phyloP scores from a whole-genome alignment of 2,797 vertebrate genomes.

The Ptychadena robeensis region DNA sequence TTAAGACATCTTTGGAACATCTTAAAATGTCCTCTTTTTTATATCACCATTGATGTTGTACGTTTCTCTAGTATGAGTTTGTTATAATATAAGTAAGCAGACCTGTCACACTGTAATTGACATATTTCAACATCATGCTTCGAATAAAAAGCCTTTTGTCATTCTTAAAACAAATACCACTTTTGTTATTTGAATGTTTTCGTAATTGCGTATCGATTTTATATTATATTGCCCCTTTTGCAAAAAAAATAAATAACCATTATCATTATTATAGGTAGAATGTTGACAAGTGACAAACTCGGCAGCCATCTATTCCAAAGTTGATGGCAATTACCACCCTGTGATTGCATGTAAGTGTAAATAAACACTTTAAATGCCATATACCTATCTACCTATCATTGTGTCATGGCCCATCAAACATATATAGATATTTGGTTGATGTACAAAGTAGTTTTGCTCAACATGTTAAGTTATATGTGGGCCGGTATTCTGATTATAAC shows the following conservation, averaged over 20 bases:
- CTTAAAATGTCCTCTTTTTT: too few species aligned
- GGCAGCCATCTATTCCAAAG: not conserved
- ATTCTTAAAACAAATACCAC: not conserved
- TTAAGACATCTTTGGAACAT: too few species aligned
- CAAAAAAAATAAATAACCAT: not conserved
- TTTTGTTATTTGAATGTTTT: not conserved
- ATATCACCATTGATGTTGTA: too few species aligned
- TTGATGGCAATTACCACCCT: not conserved
- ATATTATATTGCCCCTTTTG: not conserved
- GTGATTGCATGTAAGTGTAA: not conserved
- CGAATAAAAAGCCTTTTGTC: not conserved
- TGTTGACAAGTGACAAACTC: not conserved
- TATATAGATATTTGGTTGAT: too few species aligned
- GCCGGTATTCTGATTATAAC: too few species aligned
- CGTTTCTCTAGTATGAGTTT: too few species aligned
- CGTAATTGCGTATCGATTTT: not conserved
- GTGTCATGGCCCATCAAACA: too few species aligned
- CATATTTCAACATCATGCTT: not conserved
- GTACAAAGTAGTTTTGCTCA: too few species aligned
- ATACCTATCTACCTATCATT: not conserved
- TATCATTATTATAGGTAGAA: not conserved
- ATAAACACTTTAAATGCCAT: not conserved
- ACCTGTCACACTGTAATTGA: not conserved
- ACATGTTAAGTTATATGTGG: too few species aligned
- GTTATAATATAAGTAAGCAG: too few species aligned